These are phyloP conservation scores for Belgica antarctica DNA, from an alignment of 2,888 invertebrate species.

Conservation along the genomic window DNA sequence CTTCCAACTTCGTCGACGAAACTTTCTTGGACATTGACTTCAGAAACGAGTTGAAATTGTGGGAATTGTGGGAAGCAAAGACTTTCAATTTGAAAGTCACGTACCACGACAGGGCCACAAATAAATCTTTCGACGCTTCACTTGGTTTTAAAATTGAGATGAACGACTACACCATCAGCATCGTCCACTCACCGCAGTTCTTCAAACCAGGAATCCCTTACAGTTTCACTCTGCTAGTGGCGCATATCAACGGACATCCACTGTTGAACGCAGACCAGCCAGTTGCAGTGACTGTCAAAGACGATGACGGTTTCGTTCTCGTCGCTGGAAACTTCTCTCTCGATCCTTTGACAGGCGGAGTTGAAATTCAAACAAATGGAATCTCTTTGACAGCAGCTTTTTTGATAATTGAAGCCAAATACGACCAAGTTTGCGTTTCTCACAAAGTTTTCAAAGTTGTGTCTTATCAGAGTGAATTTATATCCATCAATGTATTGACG, in stretches of 20 bases:
- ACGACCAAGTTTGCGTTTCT: not conserved
- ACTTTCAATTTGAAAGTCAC: not conserved
- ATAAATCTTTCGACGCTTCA: not conserved
- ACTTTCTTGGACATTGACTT: slow-evolving; percentile 5
- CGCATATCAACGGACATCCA: not conserved
- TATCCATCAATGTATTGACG: slow-evolving; percentile 21
- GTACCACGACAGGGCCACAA: not conserved
- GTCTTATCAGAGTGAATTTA: not conserved
- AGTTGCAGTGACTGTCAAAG: not conserved
- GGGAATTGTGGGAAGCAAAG: not conserved
- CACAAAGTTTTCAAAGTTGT: not conserved
- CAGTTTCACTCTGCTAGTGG: slow-evolving; percentile 12
- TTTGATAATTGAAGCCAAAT: not conserved
- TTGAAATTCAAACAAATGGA: not conserved
- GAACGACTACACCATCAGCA: slow-evolving; percentile 6
- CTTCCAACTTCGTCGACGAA: not conserved
- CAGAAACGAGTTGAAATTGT: slow-evolving; percentile 19
- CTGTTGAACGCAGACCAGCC: not conserved
- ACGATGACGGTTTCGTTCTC: slow-evolving; percentile 9
- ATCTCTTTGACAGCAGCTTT: not conserved
- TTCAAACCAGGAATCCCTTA: slow-evolving; percentile 23
- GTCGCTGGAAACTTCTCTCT: not conserved
- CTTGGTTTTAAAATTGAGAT: not conserved
- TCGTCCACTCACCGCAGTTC: slow-evolving; percentile 20
- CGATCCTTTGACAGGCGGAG: not conserved